A percentile compares a stretch with the other conserved stretches of the same genome.
Evolutionary conservation across 2,113 vertebrate species (phyloP).

Genomic region (Nothocercus julius): DNA sequence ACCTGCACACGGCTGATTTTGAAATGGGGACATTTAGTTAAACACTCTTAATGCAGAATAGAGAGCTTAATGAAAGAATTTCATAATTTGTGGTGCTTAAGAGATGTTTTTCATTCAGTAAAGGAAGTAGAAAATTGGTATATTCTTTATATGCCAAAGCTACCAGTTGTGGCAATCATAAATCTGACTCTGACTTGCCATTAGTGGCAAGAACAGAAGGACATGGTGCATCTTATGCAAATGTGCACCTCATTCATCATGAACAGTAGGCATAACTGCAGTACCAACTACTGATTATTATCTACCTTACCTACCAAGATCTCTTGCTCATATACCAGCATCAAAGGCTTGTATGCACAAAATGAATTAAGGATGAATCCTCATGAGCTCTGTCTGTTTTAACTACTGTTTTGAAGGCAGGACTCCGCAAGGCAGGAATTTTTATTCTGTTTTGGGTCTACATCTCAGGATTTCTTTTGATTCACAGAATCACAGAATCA

Average conservation of each 20-base stretch:
- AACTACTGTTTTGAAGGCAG: background rate
- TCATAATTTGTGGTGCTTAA: background rate
- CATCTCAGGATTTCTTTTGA: background rate
- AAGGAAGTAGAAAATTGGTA: constrained; percentile 21
- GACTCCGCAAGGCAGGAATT: background rate
- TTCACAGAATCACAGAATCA: too few species aligned
- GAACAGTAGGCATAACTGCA: constrained; percentile 19
- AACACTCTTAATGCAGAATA: background rate
- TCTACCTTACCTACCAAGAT: constrained; percentile 31
- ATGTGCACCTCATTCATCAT: constrained; percentile 17
- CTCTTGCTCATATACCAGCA: constrained; percentile 14
- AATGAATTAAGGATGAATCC: background rate
- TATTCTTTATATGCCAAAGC: background rate
- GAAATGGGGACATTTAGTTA: background rate
- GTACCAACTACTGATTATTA: background rate
- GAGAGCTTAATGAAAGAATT: background rate
- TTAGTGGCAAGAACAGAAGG: background rate
- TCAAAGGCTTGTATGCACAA: constrained; percentile 8
- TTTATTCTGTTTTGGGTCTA: background rate
- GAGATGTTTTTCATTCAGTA: background rate
- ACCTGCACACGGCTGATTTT: background rate
- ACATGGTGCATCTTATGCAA: constrained; percentile 20
- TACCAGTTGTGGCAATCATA: background rate
- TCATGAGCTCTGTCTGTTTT: background rate
- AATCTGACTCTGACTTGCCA: background rate